A percentile compares a stretch with the other conserved stretches of the same genome.
Evolutionary conservation across 2,797 vertebrate species (phyloP).

Genomic region (Alectoris magna): DNA sequence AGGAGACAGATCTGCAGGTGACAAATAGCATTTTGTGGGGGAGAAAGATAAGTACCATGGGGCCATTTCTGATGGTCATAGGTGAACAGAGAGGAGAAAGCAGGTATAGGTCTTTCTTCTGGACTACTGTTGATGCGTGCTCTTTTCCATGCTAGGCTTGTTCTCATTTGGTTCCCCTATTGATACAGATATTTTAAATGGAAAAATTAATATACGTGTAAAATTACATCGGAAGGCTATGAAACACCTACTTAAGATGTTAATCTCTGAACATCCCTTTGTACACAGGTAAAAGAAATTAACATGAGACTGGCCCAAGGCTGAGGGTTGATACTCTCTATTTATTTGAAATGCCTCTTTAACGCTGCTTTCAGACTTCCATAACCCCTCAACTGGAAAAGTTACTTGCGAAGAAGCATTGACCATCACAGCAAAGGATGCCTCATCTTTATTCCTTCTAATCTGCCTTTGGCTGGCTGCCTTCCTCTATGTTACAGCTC

Average conservation of each 20-base stretch:
- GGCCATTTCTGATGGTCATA: too few relatives aligned
- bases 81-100: too few relatives aligned
- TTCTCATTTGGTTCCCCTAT: neutral
- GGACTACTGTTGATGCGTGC: neutral
- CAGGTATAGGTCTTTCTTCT: neutral
- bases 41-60: neutral
- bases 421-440: neutral
- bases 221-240: neutral
- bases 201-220: neutral
- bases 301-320: neutral
- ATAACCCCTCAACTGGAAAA: neutral
- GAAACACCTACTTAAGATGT: neutral
- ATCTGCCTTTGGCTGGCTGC: neutral
- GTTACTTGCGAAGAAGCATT: neutral
- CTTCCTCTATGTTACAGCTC: neutral
- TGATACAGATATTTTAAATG: neutral
- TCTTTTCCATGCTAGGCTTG: neutral
- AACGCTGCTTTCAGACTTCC: neutral
- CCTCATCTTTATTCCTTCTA: neutral
- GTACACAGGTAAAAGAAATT: neutral
- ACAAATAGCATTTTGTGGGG: neutral
- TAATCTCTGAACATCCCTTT: neutral
- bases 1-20: neutral
- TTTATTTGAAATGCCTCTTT: neutral
- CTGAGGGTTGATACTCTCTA: neutral